phyloP scores from a whole-genome alignment of 2,888 invertebrate species.

The Caenorhabditis sp. region DNA sequence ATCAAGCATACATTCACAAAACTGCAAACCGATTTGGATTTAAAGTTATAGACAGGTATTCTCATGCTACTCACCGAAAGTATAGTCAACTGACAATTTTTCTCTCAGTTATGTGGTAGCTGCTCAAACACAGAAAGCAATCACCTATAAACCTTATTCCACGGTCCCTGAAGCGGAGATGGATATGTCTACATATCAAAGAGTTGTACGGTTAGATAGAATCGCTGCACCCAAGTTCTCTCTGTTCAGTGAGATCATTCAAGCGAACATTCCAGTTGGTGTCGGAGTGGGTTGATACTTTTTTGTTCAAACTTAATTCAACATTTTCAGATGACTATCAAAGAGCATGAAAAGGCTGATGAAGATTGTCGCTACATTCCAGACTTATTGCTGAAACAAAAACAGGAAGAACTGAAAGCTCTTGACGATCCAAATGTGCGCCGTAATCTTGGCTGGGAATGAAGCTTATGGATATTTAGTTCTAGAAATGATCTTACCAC shows the following conservation, averaged over 20 bases:
- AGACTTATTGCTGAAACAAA: constrained; percentile 77
- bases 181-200: constrained; percentile 73
- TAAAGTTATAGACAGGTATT: constrained; percentile 77
- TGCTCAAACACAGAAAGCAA: constrained; percentile 74
- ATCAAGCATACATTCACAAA: constrained; percentile 77
- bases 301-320: not conserved
- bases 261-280: constrained; percentile 79
- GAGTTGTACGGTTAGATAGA: constrained; percentile 70
- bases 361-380: constrained; percentile 81
- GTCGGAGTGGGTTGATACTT: constrained; percentile 63
- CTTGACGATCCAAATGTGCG: constrained; percentile 81
- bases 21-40: constrained; percentile 76
- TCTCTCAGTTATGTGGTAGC: constrained; percentile 81
- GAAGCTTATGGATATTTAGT: constrained; percentile 12
- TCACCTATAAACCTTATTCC: constrained; percentile 77
- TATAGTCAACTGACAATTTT: not conserved
- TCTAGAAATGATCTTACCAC: too few species aligned
- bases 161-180: constrained; percentile 76
- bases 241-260: constrained; percentile 74
- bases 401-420: constrained; percentile 78
- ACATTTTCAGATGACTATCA: constrained; percentile 76
- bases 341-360: constrained; percentile 80
- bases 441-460: constrained; percentile 81
- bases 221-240: constrained; percentile 78
- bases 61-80: not conserved